Evolutionary conservation across 2,797 vertebrate species (phyloP).

Genomic region (Muraenolepis orangiensis): DNA sequence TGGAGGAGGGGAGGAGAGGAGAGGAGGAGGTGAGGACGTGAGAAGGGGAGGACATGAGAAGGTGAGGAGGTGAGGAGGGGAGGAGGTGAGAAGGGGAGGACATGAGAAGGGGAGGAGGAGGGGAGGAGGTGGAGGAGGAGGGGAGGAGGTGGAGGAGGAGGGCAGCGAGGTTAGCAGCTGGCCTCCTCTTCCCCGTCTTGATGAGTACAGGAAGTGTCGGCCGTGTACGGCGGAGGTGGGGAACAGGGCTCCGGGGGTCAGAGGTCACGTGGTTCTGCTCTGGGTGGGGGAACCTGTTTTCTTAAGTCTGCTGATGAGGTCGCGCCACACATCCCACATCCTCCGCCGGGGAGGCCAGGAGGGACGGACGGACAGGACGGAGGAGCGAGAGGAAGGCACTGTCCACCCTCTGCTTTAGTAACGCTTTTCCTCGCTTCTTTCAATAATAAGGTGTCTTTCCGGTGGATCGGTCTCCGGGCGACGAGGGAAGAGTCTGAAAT

Average conservation of each 20-base stretch:
- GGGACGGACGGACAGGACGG: conserved; percentile 47
- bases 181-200: conserved; percentile 47
- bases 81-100: conserved; percentile 1
- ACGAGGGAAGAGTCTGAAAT: no score
- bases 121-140: not conserved
- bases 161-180: conserved; percentile 48
- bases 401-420: conserved; percentile 38
- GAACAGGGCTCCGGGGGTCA: conserved; percentile 54
- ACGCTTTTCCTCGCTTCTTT: conserved; percentile 45
- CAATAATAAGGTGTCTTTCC: conserved; percentile 9
- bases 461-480: no score
- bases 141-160: conserved; percentile 35
- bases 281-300: conserved; percentile 60
- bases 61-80: conserved; percentile 2
- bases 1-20: not conserved
- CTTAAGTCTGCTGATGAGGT: conserved; percentile 57
- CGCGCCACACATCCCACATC: conserved; percentile 22
- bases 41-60: no score
- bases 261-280: conserved; percentile 45
- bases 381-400: conserved; percentile 40
- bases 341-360: conserved; percentile 23
- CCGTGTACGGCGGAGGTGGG: conserved; percentile 44
- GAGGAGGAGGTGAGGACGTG: conserved; percentile 22
- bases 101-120: conserved; percentile 2
- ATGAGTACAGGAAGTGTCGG: conserved; percentile 63